Base-by-base conservation (phyloP, 2,113 vertebrate species). In the Notothenia rossii region DNA sequence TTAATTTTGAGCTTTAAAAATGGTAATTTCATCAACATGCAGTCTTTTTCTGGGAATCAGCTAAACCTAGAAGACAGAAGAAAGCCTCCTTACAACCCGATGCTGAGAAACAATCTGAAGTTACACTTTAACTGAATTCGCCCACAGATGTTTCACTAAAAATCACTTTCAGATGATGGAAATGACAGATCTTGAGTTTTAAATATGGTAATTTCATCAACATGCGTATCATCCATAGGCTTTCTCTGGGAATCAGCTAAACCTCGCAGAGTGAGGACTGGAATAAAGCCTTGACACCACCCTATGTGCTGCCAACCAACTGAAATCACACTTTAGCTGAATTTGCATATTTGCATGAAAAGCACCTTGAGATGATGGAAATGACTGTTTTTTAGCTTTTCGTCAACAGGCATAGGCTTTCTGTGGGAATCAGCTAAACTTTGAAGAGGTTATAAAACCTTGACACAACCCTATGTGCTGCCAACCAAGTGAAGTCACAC, bases 141-240 rank as follows among this genome's bases (percentile, higher is more conserved):
- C 36, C 6, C 36, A 25, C 25, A 25, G 25, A 25, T 25, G 2
- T 25, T 25, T 5, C 20, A 15, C 46, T 55, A 40, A 81, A 83
- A 69, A 36, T 22, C 49, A 20, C 5, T 53, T 49, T 14, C 0
- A 1, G 7, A 45, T 46, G 45, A 40, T 56, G 15, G 5, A 53
- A 50, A 50, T 65, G 22, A 25, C 22, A 43, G 45, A 17, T 18
- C 36, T 45, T 10, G 2, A 50, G 8, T 50, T 10, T 70, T 59
- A 20, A 18, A 18, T n/a, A 36, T 40, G n/a, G 29, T 46, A 54
- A 1, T 11, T 46, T 12, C 6, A 18, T 33, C 62, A 1, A n/a
- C 60, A 25, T n/a, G 68, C 15, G 29, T 72, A 90, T 45, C 88
- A 90, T 89, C 88, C 88, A 86, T 36, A 36, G 36, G 36, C 73